These are phyloP conservation scores for Cydia amplana DNA, from an alignment of 1,140 invertebrate species.

Conservation along the genomic window DNA sequence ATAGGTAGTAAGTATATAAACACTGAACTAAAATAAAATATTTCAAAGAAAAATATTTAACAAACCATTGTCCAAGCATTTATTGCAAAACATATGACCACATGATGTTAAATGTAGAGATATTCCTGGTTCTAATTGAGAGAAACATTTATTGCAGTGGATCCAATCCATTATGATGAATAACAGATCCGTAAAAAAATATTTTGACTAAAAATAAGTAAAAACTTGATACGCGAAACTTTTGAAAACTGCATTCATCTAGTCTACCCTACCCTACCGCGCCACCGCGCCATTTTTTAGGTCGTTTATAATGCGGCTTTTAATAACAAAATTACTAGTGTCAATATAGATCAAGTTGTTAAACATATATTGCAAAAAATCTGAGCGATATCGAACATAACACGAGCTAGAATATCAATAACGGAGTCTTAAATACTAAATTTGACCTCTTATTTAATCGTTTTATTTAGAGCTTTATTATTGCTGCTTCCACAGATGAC, in stretches of 20 bases:
- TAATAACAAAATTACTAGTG: not conserved
- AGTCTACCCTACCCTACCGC: not conserved
- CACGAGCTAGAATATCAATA: not conserved
- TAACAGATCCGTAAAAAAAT: not conserved
- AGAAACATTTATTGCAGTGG: conserved; percentile 78
- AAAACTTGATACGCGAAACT: not conserved
- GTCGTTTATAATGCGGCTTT: not conserved
- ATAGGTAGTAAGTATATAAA: not conserved
- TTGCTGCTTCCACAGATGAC: not conserved
- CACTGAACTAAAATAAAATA: conserved; percentile 18
- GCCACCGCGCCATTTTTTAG: conserved; percentile 24
- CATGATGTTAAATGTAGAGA: conserved; percentile 75
- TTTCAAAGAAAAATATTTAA: conserved; percentile 39
- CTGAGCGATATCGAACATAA: not conserved
- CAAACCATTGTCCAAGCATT: conserved; percentile 67
- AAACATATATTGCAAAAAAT: too few relatives aligned
- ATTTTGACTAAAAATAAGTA: not conserved
- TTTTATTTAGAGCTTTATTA: not conserved
- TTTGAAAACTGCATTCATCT: conserved; percentile 7
- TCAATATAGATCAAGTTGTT: too few relatives aligned
- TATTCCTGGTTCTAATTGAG: conserved; percentile 68
- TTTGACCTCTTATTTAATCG: not conserved
- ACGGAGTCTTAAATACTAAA: not conserved
- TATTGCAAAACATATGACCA: conserved; percentile 78
- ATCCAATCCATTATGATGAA: conserved; percentile 75